These are phyloP conservation scores for Nibea albiflora DNA, from an alignment of 2,113 vertebrate species.

Conservation along the genomic window DNA sequence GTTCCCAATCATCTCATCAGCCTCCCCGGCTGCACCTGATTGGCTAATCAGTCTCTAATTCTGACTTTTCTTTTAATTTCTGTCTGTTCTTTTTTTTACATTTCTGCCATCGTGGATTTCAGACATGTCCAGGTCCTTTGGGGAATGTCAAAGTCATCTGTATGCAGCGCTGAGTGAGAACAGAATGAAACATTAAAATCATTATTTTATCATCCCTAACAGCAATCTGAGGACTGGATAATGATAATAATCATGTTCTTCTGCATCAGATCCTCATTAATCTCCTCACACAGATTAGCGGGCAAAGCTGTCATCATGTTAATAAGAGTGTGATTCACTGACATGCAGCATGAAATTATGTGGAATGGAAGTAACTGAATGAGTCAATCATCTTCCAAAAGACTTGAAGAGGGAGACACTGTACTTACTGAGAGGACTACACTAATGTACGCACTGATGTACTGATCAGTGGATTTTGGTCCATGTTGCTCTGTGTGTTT, in stretches of 20 bases:
- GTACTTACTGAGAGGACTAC: conserved; percentile 1
- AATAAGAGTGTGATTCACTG: conserved; percentile 2
- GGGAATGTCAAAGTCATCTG: neutral
- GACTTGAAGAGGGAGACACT: too few species aligned
- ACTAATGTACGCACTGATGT: neutral
- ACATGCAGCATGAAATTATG: too few species aligned
- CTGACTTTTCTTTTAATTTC: neutral
- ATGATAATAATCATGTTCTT: neutral
- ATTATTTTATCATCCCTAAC: neutral
- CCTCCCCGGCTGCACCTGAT: neutral
- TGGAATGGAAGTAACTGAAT: too few species aligned
- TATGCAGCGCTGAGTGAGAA: too few species aligned
- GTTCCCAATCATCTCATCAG: neutral
- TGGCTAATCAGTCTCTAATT: neutral
- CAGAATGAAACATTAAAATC: too few species aligned
- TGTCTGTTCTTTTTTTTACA: too few species aligned
- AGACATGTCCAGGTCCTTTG: neutral
- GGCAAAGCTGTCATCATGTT: neutral
- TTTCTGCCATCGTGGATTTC: too few species aligned
- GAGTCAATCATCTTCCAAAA: too few species aligned
- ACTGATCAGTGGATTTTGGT: neutral
- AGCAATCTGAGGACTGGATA: too few species aligned
- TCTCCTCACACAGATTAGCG: conserved; percentile 9
- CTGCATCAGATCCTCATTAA: conserved; percentile 8
- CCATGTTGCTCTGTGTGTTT: neutral